phyloP scores from a whole-genome alignment of 1,140 invertebrate species.

The Drosophila grimshawi region DNA sequence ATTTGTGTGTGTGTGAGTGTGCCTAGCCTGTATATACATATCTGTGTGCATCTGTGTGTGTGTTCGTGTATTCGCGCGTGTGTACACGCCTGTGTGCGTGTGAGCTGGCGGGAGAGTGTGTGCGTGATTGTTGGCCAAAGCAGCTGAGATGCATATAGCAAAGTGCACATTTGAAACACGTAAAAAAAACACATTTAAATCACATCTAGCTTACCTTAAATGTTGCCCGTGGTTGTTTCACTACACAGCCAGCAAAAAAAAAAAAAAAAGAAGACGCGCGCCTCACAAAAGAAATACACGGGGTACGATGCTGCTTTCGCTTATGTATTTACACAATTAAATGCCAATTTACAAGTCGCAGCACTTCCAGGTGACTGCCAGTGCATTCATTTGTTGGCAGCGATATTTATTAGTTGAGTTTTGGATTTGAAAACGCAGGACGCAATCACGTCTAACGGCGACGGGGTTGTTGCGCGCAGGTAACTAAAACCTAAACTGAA shows the following conservation, averaged over 20 bases:
- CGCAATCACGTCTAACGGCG: slow-evolving; percentile 38
- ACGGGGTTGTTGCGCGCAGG: slow-evolving; percentile 77
- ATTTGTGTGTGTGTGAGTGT: slow-evolving; percentile 13
- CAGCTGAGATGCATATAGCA: slow-evolving; percentile 66
- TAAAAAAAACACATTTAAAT: slow-evolving; percentile 17
- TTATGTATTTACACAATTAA: slow-evolving; percentile 38
- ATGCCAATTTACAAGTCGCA: slow-evolving; percentile 18
- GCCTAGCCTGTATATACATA: slow-evolving; percentile 29
- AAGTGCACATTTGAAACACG: slow-evolving; percentile 43
- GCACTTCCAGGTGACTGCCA: neutral
- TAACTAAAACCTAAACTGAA: slow-evolving; percentile 75
- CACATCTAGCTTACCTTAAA: slow-evolving; percentile 33
- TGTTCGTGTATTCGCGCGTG: slow-evolving; percentile 23
- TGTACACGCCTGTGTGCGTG: slow-evolving; percentile 16
- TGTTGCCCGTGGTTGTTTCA: slow-evolving; percentile 28
- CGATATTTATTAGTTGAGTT: slow-evolving; percentile 26
- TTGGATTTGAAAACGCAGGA: slow-evolving; percentile 42
- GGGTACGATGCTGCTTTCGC: slow-evolving; percentile 37
- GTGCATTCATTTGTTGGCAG: slow-evolving; percentile 21
- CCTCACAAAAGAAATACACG: slow-evolving; percentile 31
- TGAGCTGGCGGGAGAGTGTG: slow-evolving; percentile 9
- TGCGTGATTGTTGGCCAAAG: slow-evolving; percentile 59
- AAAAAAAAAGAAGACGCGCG: slow-evolving; percentile 29
- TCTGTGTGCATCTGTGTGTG: slow-evolving; percentile 6
- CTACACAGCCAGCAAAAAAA: slow-evolving; percentile 1